These are phyloP conservation scores for Cirrhinus molitorella DNA, from an alignment of 2,797 vertebrate species.

Conservation along the genomic window DNA sequence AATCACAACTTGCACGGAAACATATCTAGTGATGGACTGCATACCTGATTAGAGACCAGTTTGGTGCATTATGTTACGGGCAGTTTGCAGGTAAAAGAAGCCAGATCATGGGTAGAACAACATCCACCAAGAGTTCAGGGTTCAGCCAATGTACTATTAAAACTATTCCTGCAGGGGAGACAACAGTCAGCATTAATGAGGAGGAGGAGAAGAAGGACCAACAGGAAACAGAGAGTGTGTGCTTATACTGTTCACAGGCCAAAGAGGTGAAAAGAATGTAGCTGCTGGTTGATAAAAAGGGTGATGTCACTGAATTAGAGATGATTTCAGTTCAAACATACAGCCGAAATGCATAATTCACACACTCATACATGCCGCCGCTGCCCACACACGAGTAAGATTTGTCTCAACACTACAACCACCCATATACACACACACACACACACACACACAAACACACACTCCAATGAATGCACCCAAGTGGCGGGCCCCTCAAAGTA, in stretches of 20 bases:
- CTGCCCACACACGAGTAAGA: slow-evolving; percentile 60
- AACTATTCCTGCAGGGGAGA: slow-evolving; percentile 5
- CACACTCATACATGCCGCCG: slow-evolving; percentile 52
- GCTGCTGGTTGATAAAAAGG: slow-evolving; percentile 16
- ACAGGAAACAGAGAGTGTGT: slow-evolving; percentile 9
- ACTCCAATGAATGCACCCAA: slow-evolving; percentile 62
- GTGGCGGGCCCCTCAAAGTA: slow-evolving; percentile 71
- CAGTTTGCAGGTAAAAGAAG: slow-evolving; percentile 8
- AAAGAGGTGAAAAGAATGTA: slow-evolving; percentile 9
- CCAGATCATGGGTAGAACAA: not conserved
- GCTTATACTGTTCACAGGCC: slow-evolving; percentile 11
- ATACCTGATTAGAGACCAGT: not conserved
- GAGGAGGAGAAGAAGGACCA: slow-evolving; percentile 1
- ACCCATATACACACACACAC: slow-evolving; percentile 56
- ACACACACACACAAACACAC: slow-evolving; percentile 54
- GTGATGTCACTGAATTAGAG: slow-evolving; percentile 42
- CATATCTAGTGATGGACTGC: not conserved
- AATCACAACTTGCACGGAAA: slow-evolving; percentile 13
- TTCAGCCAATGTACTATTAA: slow-evolving; percentile 7
- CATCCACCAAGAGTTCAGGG: not conserved
- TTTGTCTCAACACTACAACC: slow-evolving; percentile 25
- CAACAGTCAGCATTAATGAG: not conserved
- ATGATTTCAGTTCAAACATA: slow-evolving; percentile 57
- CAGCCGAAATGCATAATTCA: slow-evolving; percentile 68
- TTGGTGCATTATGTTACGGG: not conserved